phyloP scores from a whole-genome alignment of 2,113 vertebrate genomes.

The Danionella cerebrum region DNA sequence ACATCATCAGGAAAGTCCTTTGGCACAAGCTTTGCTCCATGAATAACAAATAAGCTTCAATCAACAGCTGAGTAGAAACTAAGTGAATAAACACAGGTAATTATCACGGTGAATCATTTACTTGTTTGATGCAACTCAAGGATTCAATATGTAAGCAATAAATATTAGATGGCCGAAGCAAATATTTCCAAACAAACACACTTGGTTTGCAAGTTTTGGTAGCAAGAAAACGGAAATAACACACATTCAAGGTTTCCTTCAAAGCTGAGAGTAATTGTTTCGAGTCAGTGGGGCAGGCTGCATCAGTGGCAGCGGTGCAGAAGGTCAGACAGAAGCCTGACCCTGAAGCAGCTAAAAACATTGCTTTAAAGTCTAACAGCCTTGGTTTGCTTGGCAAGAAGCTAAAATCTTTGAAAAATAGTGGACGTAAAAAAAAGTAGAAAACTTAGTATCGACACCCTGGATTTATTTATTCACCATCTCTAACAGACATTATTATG shows the following conservation, averaged over 20 bases:
- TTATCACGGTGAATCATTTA: not conserved
- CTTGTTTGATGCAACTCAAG: not conserved
- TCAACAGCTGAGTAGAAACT: not conserved
- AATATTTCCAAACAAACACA: not conserved
- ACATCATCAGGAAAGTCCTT: constrained; percentile 50
- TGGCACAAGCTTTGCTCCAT: constrained; percentile 30
- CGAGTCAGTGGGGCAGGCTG: constrained; percentile 29
- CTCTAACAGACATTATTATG: too few relatives aligned
- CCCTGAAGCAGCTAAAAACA: not conserved
- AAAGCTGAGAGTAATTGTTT: constrained; percentile 51
- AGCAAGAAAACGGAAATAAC: not conserved
- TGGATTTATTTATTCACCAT: too few relatives aligned
- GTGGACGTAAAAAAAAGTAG: too few relatives aligned
- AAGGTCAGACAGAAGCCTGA: not conserved
- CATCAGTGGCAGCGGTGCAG: constrained; percentile 10
- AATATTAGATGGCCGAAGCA: not conserved
- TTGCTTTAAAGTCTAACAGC: not conserved
- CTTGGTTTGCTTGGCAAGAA: not conserved
- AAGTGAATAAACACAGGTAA: constrained; percentile 24
- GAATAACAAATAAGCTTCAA: constrained; percentile 27
- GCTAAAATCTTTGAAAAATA: not conserved
- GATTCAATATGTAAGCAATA: constrained; percentile 12
- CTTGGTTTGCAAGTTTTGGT: not conserved
- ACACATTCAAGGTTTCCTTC: constrained; percentile 30
- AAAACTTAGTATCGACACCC: too few relatives aligned